Evolutionary conservation across 2,888 invertebrate species (phyloP), one percentile per base, ranked within the genome.

Genomic region (Drosophila nigritarsus): DNA sequence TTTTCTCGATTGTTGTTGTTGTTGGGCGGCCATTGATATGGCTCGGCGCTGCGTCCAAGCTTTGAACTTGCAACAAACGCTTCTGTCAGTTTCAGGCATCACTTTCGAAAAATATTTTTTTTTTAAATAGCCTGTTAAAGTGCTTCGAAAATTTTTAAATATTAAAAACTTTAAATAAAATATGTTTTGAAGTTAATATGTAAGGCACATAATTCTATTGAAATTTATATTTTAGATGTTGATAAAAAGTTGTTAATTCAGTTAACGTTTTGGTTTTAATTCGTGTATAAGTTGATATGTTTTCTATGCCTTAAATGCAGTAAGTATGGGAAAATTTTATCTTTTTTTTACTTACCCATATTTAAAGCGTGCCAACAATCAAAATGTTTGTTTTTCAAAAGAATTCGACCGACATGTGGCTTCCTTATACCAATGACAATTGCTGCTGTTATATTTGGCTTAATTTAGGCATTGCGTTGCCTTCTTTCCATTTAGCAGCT

Each of bases 61-160:
- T 49, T 64, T 29, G 29, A 66, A 54, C 38, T 68, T 32, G 59
- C 62, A 65, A 55, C 50, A 65, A 78, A 62, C 60, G 36, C 60
- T 70, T 29, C 36, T 75, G 61, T 64, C 76, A 73, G 18, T n/a
- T 11, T 50, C 73, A 76, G 66, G 15, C 18, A 24, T 15, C 13
- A 45, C 29, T 42, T 61, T 20, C 9, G 40, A 3, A 15, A 34
- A 38, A 36, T 34, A n/a, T 50, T 9, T 24, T 24, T 24, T 34
- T 36, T 15, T n/a, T n/a, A 13, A 24, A 30, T 11, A 11, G 29
- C n/a, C 18, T 9, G 20, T 9, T 29, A 36, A 36, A 27, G 50
- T 32, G 8, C 27, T 32, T 18, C 0, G 18, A 15, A 6, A 20
- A 18, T 34, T 29, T 56, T 0, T 2, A 20, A 32, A 48, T 64